Evolutionary conservation across 2,888 invertebrate genomes (phyloP).

Genomic region (Epirrita christyi): DNA sequence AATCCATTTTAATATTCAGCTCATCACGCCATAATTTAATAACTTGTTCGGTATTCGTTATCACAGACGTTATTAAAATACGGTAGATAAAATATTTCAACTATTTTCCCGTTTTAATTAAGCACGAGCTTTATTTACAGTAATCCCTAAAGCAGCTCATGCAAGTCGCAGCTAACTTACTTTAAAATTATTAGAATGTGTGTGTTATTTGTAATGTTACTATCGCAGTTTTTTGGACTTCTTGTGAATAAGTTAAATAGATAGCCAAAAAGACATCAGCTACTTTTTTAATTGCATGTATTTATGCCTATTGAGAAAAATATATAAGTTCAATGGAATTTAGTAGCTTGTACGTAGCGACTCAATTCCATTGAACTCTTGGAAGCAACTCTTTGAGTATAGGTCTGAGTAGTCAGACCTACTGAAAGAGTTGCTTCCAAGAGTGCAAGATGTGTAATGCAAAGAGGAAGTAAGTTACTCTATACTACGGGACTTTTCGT

Average conservation of each 20-base stretch:
- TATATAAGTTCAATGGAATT: not conserved
- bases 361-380: no score
- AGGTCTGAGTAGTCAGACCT: no score
- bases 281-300: no score
- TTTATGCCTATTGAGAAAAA: no score
- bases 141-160: slow-evolving; percentile 20
- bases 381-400: no score
- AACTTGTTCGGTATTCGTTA: slow-evolving; percentile 3
- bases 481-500: no score
- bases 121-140: slow-evolving; percentile 20
- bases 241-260: no score
- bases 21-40: slow-evolving; percentile 10
- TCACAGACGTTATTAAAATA: slow-evolving; percentile 1
- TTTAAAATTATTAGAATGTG: not conserved
- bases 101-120: slow-evolving; percentile 25
- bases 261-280: no score
- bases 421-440: no score
- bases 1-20: not conserved
- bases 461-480: no score
- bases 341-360: not conserved
- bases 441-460: no score
- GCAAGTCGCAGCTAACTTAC: not conserved
- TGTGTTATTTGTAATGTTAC: not conserved
- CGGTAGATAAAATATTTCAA: slow-evolving; percentile 12
- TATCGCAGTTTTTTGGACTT: not conserved